Percentiles rank a stretch among this genome's conserved stretches.
Conservation (phyloP, 1,140 invertebrate genomes). For the Papilio aristodemus region DNA sequence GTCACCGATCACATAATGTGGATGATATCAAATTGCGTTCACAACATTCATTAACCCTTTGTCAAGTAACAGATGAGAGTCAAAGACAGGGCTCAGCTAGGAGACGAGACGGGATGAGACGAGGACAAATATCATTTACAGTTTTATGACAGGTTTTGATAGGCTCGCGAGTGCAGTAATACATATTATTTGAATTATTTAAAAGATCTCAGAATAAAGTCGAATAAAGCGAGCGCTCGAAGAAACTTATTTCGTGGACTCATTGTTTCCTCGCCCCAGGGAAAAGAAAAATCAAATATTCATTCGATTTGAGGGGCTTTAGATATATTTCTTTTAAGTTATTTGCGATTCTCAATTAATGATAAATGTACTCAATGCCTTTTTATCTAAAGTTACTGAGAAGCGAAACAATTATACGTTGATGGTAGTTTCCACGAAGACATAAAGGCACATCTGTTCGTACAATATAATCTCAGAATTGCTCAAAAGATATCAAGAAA, state of each 20-base stretch:
- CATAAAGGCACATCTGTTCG: no score
- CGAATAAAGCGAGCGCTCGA: background rate
- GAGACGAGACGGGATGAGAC: no score
- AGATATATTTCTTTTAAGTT: background rate
- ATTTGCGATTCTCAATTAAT: background rate
- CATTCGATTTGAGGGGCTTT: slow-evolving; percentile 14
- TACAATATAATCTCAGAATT: no score
- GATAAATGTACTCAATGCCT: background rate
- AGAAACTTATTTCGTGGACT: slow-evolving; percentile 3
- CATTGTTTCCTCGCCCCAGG: background rate
- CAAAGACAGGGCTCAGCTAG: no score
- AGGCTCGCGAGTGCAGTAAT: background rate
- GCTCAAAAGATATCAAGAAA: no score
- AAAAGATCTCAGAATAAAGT: slow-evolving; percentile 11
- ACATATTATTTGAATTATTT: slow-evolving; percentile 6
- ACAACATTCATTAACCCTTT: no score
- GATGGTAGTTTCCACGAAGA: no score
- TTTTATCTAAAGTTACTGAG: background rate
- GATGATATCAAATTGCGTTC: no score
- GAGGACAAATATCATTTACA: no score
- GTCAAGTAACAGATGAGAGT: no score
- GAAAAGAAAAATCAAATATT: slow-evolving; percentile 8
- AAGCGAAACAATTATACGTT: no score
- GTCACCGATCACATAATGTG: no score
- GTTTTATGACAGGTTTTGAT: background rate